phyloP scores from a whole-genome alignment of 1,140 invertebrate species.

The Linepithema humile region DNA sequence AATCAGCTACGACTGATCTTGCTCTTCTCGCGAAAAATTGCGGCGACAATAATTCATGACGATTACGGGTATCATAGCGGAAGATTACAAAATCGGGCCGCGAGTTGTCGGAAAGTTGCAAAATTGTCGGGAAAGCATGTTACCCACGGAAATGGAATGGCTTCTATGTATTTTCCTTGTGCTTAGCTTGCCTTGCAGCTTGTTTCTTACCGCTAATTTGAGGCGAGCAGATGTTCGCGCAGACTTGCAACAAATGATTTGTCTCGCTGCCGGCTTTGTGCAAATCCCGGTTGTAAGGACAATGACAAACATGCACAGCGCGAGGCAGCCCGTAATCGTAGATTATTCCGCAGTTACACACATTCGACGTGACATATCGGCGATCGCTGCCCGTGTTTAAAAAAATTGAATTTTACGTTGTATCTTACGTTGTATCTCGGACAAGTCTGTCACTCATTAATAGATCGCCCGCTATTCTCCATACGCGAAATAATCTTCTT shows the following conservation, averaged over 20 bases:
- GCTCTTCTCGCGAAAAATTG: neutral
- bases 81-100: no score
- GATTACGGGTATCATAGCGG: no score
- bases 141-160: no score
- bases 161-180: neutral
- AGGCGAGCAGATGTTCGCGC: neutral
- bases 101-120: no score
- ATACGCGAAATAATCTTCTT: no score
- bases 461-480: no score
- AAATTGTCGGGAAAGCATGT: no score
- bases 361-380: neutral
- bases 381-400: no score
- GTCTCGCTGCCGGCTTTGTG: neutral
- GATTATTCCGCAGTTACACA: neutral
- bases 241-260: neutral
- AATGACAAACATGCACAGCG: neutral
- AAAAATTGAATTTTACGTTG: no score
- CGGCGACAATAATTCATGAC: no score
- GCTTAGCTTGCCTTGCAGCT: neutral
- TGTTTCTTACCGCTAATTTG: neutral
- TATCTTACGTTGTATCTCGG: no score
- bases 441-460: no score
- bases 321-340: neutral
- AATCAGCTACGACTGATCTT: neutral
- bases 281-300: neutral